phyloP scores from a whole-genome alignment of 2,888 invertebrate genomes.

The Craniophora ligustri region DNA sequence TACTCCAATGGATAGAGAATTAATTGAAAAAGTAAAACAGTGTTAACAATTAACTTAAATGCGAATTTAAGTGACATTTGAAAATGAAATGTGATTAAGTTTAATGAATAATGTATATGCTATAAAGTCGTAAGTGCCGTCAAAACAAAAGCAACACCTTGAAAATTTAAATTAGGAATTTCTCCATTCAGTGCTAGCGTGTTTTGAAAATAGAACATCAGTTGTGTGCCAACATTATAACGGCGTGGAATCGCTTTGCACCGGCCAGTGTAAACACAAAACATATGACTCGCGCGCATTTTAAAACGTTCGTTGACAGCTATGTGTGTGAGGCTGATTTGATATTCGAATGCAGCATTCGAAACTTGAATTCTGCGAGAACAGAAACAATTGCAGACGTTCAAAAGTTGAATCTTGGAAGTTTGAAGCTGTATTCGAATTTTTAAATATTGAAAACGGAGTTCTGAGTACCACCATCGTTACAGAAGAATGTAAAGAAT shows the following conservation, averaged over 20 bases:
- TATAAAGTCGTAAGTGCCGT: conserved; percentile 5
- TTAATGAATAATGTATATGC: neutral
- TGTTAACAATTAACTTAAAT: neutral
- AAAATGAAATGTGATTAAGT: conserved; percentile 1
- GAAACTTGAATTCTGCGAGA: neutral
- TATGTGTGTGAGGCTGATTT: conserved; percentile 2
- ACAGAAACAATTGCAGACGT: no score
- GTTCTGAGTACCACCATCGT: no score
- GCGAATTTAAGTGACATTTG: neutral
- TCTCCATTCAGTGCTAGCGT: conserved; percentile 45
- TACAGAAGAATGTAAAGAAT: conserved; percentile 1
- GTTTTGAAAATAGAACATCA: conserved; percentile 68
- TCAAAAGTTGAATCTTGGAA: neutral
- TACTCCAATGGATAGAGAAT: conserved; percentile 44
- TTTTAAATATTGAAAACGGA: neutral
- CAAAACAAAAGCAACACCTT: conserved; percentile 52
- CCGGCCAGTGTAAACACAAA: conserved; percentile 62
- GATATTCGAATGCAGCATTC: neutral
- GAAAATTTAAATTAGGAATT: conserved; percentile 45
- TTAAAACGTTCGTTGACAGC: conserved; percentile 9
- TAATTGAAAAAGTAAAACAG: conserved; percentile 28
- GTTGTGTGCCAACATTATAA: conserved; percentile 59
- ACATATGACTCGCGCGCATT: conserved; percentile 58
- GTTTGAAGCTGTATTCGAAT: neutral
- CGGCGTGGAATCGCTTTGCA: conserved; percentile 34